These are phyloP conservation scores for Caracal caracal DNA, from an alignment of 2,113 vertebrate species.

Conservation along the genomic window DNA sequence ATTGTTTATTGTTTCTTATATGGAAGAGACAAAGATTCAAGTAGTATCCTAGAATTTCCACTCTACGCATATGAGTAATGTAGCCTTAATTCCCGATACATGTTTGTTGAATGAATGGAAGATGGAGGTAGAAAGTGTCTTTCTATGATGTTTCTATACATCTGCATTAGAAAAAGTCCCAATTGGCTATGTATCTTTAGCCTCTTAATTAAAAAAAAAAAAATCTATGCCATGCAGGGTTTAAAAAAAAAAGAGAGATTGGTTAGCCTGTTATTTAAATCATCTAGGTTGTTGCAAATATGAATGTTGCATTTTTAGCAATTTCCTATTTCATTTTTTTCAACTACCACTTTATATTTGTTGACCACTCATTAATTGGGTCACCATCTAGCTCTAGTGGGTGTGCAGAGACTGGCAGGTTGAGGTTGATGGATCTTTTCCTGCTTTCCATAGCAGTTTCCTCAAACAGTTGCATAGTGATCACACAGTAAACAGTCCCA, in stretches of 20 bases:
- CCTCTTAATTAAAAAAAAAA: not conserved
- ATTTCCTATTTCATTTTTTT: not conserved
- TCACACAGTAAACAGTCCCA: not conserved
- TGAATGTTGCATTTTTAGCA: not conserved
- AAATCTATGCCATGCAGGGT: not conserved
- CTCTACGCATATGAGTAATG: not conserved
- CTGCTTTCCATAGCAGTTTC: not conserved
- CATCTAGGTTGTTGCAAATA: not conserved
- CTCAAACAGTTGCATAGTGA: not conserved
- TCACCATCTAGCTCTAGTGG: not conserved
- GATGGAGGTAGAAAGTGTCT: not conserved
- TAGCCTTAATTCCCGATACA: not conserved
- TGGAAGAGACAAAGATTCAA: not conserved
- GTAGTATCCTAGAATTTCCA: not conserved
- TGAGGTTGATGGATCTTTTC: not conserved
- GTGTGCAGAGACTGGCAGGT: not conserved
- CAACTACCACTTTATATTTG: not conserved
- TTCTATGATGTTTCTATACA: not conserved
- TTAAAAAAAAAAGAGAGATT: not conserved
- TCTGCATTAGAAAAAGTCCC: not conserved
- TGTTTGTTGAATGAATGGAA: not conserved
- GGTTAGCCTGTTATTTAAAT: not conserved
- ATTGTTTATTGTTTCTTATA: not conserved
- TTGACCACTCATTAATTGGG: not conserved
- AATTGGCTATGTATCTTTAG: not conserved